Percentiles rank a stretch among this genome's conserved stretches.
phyloP scores from a whole-genome alignment of 2,797 vertebrate species.

The Hippocampus kuda region DNA sequence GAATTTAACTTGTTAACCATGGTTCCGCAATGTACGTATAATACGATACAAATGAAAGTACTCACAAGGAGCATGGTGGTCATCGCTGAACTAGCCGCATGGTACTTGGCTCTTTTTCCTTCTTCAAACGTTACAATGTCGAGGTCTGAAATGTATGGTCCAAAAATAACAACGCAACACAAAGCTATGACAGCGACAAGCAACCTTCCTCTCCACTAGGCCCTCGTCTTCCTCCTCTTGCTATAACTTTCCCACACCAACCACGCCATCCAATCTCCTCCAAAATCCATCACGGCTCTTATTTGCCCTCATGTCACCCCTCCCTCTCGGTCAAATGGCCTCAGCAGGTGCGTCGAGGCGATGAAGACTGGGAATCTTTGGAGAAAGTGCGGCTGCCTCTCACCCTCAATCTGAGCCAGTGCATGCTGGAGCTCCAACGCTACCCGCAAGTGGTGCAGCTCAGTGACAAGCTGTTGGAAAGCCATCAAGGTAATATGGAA shows the following conservation, averaged over 20 bases:
- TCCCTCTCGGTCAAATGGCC: conserved; percentile 8
- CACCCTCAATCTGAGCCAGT: conserved; percentile 70
- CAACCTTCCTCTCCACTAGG: not conserved
- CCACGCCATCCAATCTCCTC: not conserved
- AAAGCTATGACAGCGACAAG: not conserved
- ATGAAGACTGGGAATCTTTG: conserved; percentile 68
- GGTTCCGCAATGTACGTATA: too few relatives aligned
- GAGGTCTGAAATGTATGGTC: too few relatives aligned
- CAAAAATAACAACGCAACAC: not conserved
- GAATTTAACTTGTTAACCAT: too few relatives aligned
- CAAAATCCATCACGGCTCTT: not conserved
- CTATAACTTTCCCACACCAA: not conserved
- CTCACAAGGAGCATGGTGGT: too few relatives aligned
- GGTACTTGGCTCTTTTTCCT: too few relatives aligned
- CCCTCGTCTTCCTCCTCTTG: not conserved
- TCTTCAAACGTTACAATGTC: too few relatives aligned
- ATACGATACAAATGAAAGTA: too few relatives aligned
- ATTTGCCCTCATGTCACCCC: conserved; percentile 21
- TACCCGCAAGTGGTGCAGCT: conserved; percentile 61
- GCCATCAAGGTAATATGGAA: conserved; percentile 56
- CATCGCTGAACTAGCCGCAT: too few relatives aligned
- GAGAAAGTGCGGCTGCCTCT: conserved; percentile 68
- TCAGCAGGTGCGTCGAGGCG: conserved; percentile 42
- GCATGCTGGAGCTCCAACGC: conserved; percentile 62
- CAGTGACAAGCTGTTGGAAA: conserved; percentile 61